A percentile compares a stretch with the other conserved stretches of the same genome.
Conservation (phyloP, 2,797 vertebrate species). For the Sebastes elongatus region DNA sequence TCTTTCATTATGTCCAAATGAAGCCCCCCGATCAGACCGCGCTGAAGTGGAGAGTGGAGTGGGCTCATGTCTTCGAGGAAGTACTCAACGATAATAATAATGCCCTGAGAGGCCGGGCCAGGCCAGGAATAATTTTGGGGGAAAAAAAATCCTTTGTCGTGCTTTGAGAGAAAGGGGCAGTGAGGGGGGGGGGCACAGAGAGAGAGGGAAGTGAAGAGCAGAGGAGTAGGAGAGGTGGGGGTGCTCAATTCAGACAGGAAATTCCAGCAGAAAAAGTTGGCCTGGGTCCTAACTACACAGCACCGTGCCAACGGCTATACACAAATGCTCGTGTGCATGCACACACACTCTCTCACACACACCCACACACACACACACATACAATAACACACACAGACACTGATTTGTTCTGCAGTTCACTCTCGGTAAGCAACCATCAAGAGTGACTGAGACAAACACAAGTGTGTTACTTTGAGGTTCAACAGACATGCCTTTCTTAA, state of each 20-base stretch:
- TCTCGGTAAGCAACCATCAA: constrained; percentile 58
- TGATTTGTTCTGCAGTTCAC: constrained; percentile 71
- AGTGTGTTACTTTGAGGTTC: constrained; percentile 44
- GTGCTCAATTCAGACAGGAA: constrained; percentile 91
- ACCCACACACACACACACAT: not conserved
- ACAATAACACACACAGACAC: constrained; percentile 60
- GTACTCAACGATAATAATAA: constrained; percentile 91
- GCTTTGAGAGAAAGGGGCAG: constrained; percentile 63
- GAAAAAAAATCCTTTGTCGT: constrained; percentile 89
- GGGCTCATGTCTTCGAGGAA: constrained; percentile 88
- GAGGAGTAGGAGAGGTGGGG: constrained; percentile 68
- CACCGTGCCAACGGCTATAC: constrained; percentile 73
- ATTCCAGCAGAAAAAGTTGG: constrained; percentile 91
- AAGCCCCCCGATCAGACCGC: constrained; percentile 68
- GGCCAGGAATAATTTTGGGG: constrained; percentile 76
- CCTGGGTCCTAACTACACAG: constrained; percentile 86
- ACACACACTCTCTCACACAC: constrained; percentile 31
- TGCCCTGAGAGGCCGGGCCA: constrained; percentile 87
- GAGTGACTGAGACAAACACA: constrained; percentile 61
- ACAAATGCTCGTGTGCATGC: constrained; percentile 78
- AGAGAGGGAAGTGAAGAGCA: constrained; percentile 48
- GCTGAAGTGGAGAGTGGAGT: constrained; percentile 72
- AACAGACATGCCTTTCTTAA: constrained; percentile 44
- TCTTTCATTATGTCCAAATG: constrained; percentile 78
- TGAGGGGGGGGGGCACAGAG: constrained; percentile 32